These are phyloP conservation scores for Stictonetta naevosa DNA, from an alignment of 2,113 vertebrate genomes.

Conservation along the genomic window DNA sequence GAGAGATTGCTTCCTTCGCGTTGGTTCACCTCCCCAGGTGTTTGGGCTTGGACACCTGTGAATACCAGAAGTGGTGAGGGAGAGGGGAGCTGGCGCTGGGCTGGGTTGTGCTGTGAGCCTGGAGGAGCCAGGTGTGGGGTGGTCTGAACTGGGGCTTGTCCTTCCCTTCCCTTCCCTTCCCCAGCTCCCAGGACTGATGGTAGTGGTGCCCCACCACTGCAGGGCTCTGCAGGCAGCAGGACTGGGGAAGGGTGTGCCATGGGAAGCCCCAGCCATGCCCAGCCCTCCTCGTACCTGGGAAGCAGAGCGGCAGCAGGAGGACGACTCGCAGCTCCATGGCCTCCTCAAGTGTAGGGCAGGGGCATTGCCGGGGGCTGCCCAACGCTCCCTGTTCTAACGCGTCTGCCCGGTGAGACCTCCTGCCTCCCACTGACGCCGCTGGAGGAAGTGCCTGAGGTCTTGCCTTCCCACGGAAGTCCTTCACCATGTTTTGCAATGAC, in stretches of 20 bases:
- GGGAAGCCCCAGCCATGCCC: not conserved
- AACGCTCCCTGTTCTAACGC: fast-evolving
- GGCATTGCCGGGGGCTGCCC: not conserved
- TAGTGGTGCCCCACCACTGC: fast-evolving
- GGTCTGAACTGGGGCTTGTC: not conserved
- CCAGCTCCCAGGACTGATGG: fast-evolving
- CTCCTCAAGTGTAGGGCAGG: not conserved
- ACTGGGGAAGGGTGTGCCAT: not conserved
- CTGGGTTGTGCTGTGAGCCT: not conserved
- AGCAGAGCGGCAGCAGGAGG: conserved; percentile 12
- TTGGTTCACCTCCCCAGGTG: fast-evolving
- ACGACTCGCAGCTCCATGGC: conserved; percentile 20
- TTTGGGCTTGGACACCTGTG: conserved; percentile 16
- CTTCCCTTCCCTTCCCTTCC: not conserved
- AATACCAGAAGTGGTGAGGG: not conserved
- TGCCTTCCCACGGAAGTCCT: not conserved
- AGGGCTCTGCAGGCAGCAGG: not conserved
- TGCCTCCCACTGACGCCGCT: not conserved
- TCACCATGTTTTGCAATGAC: not conserved
- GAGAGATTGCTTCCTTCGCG: conserved; percentile 38
- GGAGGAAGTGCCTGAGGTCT: not conserved
- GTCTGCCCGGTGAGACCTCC: not conserved
- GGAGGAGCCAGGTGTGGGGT: not conserved
- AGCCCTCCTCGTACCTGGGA: conserved; percentile 46
- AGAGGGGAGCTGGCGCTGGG: not conserved